These are phyloP conservation scores for Anguilla megastoma DNA, from an alignment of 2,797 vertebrate species.

Conservation along the genomic window DNA sequence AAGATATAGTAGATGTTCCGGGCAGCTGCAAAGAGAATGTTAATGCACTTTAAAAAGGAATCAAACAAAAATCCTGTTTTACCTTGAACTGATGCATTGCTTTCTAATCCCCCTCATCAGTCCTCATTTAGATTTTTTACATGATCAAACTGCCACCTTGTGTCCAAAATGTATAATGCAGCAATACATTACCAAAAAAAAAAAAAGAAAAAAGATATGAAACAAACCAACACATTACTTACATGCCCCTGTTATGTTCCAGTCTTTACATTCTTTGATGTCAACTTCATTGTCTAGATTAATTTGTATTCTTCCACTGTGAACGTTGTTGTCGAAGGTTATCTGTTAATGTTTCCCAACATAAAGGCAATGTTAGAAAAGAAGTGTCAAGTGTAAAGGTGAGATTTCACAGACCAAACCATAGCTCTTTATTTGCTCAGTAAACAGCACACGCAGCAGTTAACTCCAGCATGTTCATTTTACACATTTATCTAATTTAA, in stretches of 20 bases:
- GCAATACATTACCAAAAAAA: constrained; percentile 68
- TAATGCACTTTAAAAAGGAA: background rate
- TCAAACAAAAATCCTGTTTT: background rate
- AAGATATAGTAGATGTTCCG: constrained; percentile 85
- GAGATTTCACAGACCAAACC: constrained; percentile 47
- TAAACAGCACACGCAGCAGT: background rate
- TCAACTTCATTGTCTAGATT: constrained; percentile 79
- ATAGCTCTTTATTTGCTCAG: constrained; percentile 1
- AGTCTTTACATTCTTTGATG: constrained; percentile 88
- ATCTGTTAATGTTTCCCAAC: constrained; percentile 70
- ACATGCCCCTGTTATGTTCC: constrained; percentile 85
- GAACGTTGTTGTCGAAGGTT: constrained; percentile 87
- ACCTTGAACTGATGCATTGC: constrained; percentile 34
- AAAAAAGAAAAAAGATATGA: background rate
- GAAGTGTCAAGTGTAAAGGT: constrained; percentile 42
- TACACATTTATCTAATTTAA: background rate
- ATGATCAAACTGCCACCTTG: constrained; percentile 81
- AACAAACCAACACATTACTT: constrained; percentile 60
- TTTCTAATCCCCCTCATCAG: constrained; percentile 79
- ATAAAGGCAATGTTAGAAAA: background rate
- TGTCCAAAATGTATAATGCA: constrained; percentile 70
- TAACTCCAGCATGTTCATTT: background rate
- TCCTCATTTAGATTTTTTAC: constrained; percentile 91
- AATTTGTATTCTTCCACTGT: constrained; percentile 89
- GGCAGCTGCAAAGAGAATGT: constrained; percentile 67